Conservation (phyloP, 2,797 vertebrate genomes). For the Phrynocephalus forsythii region DNA sequence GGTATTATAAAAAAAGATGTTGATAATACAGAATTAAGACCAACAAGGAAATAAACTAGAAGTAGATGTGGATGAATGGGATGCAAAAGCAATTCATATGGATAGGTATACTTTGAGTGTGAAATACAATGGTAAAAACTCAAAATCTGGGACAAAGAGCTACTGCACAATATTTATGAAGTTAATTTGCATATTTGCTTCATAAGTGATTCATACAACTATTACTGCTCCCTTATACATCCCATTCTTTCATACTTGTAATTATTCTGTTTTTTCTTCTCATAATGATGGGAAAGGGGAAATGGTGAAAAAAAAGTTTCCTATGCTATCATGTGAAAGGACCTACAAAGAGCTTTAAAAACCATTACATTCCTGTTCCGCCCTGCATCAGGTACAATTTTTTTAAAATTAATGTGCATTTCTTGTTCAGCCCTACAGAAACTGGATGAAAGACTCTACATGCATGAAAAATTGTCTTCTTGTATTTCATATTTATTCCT, state of each 20-base stretch:
- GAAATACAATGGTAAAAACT: neutral
- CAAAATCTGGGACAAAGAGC: neutral
- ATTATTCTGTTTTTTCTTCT: neutral
- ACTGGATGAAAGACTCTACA: neutral
- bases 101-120: neutral
- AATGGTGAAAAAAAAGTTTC: no score
- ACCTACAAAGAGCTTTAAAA: neutral
- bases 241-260: no score
- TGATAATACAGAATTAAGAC: conserved; percentile 15
- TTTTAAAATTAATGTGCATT: neutral
- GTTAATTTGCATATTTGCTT: neutral
- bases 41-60: neutral
- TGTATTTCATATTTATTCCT: no score
- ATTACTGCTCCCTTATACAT: neutral
- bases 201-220: neutral
- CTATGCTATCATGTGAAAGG: neutral
- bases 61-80: neutral
- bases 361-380: neutral
- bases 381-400: neutral
- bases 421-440: neutral
- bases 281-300: neutral
- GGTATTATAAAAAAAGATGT: conserved; percentile 16
- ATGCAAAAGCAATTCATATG: no score
- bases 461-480: neutral
- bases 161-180: neutral